phyloP scores from a whole-genome alignment of 1,140 invertebrate genomes.

The Drosophila arizonae region DNA sequence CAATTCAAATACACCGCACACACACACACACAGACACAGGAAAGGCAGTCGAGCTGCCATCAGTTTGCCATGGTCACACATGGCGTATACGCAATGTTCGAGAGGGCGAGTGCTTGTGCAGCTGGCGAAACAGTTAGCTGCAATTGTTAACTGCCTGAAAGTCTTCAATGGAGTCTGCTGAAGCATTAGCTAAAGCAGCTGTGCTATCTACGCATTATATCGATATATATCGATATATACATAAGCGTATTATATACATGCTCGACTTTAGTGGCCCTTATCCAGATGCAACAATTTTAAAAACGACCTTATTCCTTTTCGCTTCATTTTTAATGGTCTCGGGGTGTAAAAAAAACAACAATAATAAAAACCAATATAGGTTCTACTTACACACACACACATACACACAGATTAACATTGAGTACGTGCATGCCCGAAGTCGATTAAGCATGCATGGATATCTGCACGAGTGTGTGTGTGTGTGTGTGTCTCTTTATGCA shows the following conservation, averaged over 20 bases:
- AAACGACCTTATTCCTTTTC: background rate
- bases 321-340: background rate
- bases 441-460: background rate
- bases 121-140: slow-evolving; percentile 17
- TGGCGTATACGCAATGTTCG: slow-evolving; percentile 48
- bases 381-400: background rate
- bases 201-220: too few species aligned
- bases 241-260: background rate
- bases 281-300: slow-evolving; percentile 2
- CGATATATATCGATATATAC: too few species aligned
- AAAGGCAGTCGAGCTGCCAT: slow-evolving; percentile 17
- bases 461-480: background rate
- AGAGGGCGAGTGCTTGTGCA: background rate
- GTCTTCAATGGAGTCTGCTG: background rate
- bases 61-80: slow-evolving; percentile 42
- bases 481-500: slow-evolving; percentile 5
- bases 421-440: background rate
- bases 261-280: background rate
- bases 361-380: slow-evolving; percentile 2
- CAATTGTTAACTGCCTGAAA: background rate
- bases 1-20: slow-evolving; percentile 2
- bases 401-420: slow-evolving; percentile 22
- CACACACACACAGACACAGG: background rate
- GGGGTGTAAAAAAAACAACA: background rate
- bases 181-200: background rate